phyloP scores from a whole-genome alignment of 1,140 invertebrate genomes.

The Drosophila ohnishii region DNA sequence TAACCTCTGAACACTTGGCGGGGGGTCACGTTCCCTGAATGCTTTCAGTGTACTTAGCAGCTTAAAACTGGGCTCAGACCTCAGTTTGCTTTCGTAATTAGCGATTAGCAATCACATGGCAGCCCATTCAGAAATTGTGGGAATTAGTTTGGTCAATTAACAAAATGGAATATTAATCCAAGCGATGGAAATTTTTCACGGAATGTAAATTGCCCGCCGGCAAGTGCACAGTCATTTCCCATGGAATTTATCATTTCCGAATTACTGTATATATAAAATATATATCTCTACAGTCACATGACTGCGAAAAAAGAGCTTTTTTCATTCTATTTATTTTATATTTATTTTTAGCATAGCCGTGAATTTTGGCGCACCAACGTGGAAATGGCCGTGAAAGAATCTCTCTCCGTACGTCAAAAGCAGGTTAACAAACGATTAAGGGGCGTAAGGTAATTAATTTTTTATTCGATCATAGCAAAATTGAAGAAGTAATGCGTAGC shows the following conservation, averaged over 20 bases:
- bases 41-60: slow-evolving; percentile 4
- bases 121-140: slow-evolving; percentile 16
- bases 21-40: slow-evolving; percentile 14
- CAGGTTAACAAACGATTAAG: slow-evolving; percentile 28
- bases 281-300: slow-evolving; percentile 52
- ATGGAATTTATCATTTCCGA: slow-evolving; percentile 46
- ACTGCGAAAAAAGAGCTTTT: slow-evolving; percentile 52
- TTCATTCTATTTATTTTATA: slow-evolving; percentile 39
- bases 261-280: slow-evolving; percentile 1
- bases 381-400: slow-evolving; percentile 47
- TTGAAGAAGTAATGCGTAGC: too few species aligned
- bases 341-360: slow-evolving; percentile 54
- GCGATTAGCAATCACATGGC: slow-evolving; percentile 38
- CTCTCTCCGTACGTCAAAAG: not conserved
- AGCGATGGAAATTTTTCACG: slow-evolving; percentile 25
- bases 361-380: slow-evolving; percentile 58
- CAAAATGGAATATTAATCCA: slow-evolving; percentile 44
- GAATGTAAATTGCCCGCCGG: slow-evolving; percentile 17
- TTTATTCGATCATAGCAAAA: too few species aligned
- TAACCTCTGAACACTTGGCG: slow-evolving; percentile 9
- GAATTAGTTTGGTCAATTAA: slow-evolving; percentile 40
- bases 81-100: slow-evolving; percentile 26
- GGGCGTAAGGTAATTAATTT: too few species aligned
- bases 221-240: slow-evolving; percentile 17
- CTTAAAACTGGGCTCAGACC: not conserved